Percentiles rank a stretch among this genome's conserved stretches.
Evolutionary conservation across 2,888 invertebrate genomes (phyloP).

Genomic region (Biston betularia): DNA sequence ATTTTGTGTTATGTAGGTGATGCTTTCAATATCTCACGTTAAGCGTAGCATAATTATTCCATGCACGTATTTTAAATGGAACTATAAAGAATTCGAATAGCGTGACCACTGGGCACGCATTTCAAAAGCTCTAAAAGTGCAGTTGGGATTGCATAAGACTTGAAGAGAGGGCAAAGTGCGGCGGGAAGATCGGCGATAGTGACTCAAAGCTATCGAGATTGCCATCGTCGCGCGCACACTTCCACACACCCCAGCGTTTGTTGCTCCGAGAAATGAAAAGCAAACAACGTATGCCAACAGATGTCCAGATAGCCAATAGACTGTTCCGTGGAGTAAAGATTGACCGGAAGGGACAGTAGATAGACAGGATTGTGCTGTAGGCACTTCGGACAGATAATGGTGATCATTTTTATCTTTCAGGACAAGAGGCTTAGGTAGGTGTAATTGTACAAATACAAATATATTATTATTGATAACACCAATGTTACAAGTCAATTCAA

Average conservation of each 20-base stretch:
- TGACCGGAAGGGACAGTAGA: constrained; percentile 56
- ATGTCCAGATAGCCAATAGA: constrained; percentile 85
- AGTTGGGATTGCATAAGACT: constrained; percentile 56
- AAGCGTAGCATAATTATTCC: background rate
- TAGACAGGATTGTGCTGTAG: constrained; percentile 29
- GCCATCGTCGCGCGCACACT: constrained; percentile 77
- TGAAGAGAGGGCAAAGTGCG: constrained; percentile 57
- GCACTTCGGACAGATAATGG: constrained; percentile 20
- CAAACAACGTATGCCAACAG: constrained; percentile 81
- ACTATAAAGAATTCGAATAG: constrained; percentile 24
- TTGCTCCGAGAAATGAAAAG: constrained; percentile 83
- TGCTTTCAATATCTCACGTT: background rate
- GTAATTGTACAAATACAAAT: background rate
- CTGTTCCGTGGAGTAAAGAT: constrained; percentile 56
- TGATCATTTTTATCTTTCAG: constrained; percentile 9
- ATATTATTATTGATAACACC: no score
- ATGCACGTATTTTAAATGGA: background rate
- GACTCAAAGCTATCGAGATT: constrained; percentile 79
- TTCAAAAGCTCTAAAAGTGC: constrained; percentile 49
- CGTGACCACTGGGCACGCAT: constrained; percentile 46
- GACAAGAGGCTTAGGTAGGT: background rate
- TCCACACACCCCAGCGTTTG: constrained; percentile 67
- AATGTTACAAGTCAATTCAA: no score
- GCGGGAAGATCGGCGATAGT: constrained; percentile 69
- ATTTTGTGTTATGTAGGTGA: no score